Evolutionary conservation across 2,888 invertebrate genomes (phyloP).

Genomic region (Apotomis turbidana): DNA sequence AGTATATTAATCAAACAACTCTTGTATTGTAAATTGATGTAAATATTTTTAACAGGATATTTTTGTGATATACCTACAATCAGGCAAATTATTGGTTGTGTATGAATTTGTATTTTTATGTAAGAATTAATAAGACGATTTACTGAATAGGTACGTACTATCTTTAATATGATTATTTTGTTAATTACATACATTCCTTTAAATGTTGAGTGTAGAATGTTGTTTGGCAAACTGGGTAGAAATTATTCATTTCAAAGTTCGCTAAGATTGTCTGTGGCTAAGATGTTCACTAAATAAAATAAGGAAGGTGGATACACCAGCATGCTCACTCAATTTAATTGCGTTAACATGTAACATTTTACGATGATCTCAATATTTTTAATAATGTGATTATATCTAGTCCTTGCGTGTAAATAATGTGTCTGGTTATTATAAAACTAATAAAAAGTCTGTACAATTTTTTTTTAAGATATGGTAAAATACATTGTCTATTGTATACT

Average conservation of each 20-base stretch:
- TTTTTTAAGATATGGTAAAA: background rate
- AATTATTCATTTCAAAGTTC: too few species aligned
- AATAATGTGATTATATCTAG: slow-evolving; percentile 18
- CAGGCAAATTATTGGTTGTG: background rate
- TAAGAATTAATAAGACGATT: too few species aligned
- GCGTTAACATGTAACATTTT: background rate
- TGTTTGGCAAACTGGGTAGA: too few species aligned
- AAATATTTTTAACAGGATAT: background rate
- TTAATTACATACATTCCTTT: too few species aligned
- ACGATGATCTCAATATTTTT: background rate
- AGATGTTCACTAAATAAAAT: too few species aligned
- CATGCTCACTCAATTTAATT: too few species aligned
- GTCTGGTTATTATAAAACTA: background rate
- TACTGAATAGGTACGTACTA: too few species aligned
- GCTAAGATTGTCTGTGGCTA: too few species aligned
- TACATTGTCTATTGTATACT: background rate
- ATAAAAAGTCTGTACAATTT: slow-evolving; percentile 2
- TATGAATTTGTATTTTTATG: background rate
- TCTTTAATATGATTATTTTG: too few species aligned
- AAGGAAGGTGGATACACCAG: too few species aligned
- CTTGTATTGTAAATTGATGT: background rate
- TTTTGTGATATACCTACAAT: background rate
- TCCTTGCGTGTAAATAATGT: slow-evolving; percentile 7
- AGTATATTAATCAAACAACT: too few species aligned
- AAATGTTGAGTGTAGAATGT: too few species aligned